Conservation (phyloP, 2,888 invertebrate genomes). For the Andrena flavipes region DNA sequence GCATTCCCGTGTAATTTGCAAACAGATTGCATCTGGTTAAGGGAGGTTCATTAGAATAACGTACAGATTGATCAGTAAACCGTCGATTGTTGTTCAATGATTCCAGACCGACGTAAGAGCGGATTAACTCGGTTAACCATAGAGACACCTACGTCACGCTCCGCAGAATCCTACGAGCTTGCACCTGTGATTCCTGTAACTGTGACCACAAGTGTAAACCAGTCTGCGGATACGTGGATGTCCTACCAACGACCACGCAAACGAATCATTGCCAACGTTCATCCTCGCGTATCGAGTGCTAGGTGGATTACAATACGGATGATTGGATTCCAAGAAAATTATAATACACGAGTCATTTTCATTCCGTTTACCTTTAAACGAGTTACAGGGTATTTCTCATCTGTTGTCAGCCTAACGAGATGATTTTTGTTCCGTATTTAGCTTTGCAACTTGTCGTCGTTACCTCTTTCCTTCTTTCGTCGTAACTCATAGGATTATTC, state of each 20-base stretch:
- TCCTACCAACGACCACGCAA: slow-evolving; percentile 60
- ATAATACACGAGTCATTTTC: neutral
- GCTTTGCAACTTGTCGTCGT: no score
- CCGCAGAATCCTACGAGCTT: slow-evolving; percentile 66
- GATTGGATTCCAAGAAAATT: slow-evolving; percentile 26
- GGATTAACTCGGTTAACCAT: slow-evolving; percentile 69
- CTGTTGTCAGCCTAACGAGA: no score
- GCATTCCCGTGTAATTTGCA: neutral
- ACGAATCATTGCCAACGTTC: slow-evolving; percentile 61
- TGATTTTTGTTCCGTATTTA: no score
- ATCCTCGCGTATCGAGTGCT: slow-evolving; percentile 31
- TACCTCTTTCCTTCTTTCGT: no score
- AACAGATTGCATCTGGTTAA: neutral
- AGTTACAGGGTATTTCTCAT: no score
- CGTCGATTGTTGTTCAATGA: slow-evolving; percentile 54
- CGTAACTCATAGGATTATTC: no score
- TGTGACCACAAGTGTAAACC: slow-evolving; percentile 62
- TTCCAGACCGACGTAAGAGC: slow-evolving; percentile 45
- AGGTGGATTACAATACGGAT: slow-evolving; percentile 15
- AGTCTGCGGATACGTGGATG: slow-evolving; percentile 62
- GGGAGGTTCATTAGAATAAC: slow-evolving; percentile 7
- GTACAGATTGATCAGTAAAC: slow-evolving; percentile 42
- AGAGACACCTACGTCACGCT: slow-evolving; percentile 67
- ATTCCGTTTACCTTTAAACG: no score
- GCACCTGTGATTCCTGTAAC: slow-evolving; percentile 66